phyloP scores from a whole-genome alignment of 2,113 vertebrate species.

The Clarias gariepinus region DNA sequence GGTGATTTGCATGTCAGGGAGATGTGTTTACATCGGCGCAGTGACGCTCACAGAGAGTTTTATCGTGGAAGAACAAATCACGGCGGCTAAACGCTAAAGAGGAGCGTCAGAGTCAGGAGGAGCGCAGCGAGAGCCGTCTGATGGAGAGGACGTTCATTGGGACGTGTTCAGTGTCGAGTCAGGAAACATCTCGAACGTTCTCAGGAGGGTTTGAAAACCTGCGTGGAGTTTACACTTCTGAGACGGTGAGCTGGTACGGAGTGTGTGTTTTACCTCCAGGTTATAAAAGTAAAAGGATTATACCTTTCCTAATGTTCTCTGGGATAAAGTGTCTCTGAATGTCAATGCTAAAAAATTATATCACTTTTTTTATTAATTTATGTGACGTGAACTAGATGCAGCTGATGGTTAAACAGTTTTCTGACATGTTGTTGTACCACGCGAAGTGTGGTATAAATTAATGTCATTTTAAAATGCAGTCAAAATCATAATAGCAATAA shows the following conservation, averaged over 20 bases:
- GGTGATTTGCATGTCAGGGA: constrained; percentile 20
- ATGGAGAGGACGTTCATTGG: background rate
- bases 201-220: too few relatives aligned
- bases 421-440: too few relatives aligned
- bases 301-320: background rate
- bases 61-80: background rate
- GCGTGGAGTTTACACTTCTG: too few relatives aligned
- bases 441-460: too few relatives aligned
- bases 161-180: background rate
- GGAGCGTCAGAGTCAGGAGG: background rate
- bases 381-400: too few relatives aligned
- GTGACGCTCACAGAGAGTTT: background rate
- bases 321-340: background rate
- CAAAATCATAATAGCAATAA: too few relatives aligned
- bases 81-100: background rate
- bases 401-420: too few relatives aligned
- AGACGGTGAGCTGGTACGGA: too few relatives aligned
- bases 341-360: background rate
- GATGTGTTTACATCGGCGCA: background rate
- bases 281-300: background rate
- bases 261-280: background rate
- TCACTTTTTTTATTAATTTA: too few relatives aligned
- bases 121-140: background rate
- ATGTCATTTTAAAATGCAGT: too few relatives aligned
- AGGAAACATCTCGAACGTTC: background rate